Evolutionary conservation across 2,113 vertebrate species (phyloP).

Genomic region (Gymnarchus niloticus): DNA sequence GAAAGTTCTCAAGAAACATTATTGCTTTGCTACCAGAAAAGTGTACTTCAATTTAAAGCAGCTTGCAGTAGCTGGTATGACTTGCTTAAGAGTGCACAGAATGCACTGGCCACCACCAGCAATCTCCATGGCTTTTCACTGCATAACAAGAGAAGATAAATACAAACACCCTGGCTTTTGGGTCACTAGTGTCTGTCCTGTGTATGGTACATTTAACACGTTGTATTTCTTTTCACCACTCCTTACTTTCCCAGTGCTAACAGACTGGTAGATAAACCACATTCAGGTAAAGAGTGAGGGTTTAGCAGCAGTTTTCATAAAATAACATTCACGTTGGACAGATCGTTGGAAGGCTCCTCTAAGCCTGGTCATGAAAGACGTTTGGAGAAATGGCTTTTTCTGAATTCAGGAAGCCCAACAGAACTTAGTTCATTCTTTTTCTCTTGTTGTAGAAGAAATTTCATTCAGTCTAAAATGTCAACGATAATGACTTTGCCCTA

Average conservation of each 20-base stretch:
- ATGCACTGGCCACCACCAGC: background rate
- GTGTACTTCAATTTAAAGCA: background rate
- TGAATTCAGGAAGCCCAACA: too few relatives aligned
- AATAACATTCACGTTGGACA: background rate
- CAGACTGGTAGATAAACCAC: background rate
- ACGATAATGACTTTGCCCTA: background rate
- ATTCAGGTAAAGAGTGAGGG: background rate
- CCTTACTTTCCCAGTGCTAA: background rate
- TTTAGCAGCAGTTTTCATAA: conserved; percentile 3
- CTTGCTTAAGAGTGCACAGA: background rate
- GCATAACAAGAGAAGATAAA: background rate
- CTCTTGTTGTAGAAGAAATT: too few relatives aligned
- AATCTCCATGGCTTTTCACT: background rate
- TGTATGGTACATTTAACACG: background rate
- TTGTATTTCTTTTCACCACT: background rate
- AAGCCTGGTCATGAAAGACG: background rate
- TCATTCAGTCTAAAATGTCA: background rate
- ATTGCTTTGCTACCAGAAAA: background rate
- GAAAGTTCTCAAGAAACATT: background rate
- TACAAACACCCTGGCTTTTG: background rate
- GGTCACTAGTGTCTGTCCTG: background rate
- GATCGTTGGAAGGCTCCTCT: background rate
- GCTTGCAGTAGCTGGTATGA: background rate
- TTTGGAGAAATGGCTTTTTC: background rate
- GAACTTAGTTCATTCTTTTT: too few relatives aligned